Evolutionary conservation across 2,113 vertebrate species (phyloP), one percentile per base, ranked within the genome.

Genomic region (Desmodus rotundus): DNA sequence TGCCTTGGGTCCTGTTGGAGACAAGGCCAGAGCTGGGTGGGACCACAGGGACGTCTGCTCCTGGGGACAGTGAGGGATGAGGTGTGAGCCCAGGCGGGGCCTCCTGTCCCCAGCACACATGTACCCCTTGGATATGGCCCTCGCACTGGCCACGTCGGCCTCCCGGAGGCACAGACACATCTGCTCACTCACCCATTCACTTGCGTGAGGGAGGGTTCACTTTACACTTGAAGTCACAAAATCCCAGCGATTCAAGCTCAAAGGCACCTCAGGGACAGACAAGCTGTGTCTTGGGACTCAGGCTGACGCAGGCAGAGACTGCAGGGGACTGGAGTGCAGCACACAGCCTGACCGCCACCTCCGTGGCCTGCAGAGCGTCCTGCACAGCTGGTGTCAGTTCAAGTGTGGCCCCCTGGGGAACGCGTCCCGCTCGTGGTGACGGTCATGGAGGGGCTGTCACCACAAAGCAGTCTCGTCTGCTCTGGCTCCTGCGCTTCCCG

Each of bases 391-490:
- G 52, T 3, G 36, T 28, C 54, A 15, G 20, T 43, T 52, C 38
- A 6, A 13, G 54, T 7, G 54, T 31, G 38, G 5, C 31, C 4
- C 1, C 16, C 78, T 7, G 6, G 78, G 12, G 28, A 19, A 20
- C 7, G 3, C 3, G 1, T 12, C 54, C 3, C 10, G 5, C 54
- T 2, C 4, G 13, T 36, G n/a, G 28, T 38, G 16, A 19, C 5
- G 15, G 47, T 31, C 8, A 13, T 11, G 9, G 54, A 31, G 78
- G 38, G 11, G 33, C 54, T 43, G 77, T 38, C 14, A 1, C n/a
- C 52, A 28, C 4, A 2, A 3, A 41, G 43, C 22, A 28, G 52
- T 36, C 77, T 38, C 13, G 16, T 26, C 22, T 2, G 4, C 7
- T 43, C n/a, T 5, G 36, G 78, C 52, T 10, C n/a, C 47, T 10